phyloP scores from a whole-genome alignment of 2,797 vertebrate species.

The Phoxinus dragarum region DNA sequence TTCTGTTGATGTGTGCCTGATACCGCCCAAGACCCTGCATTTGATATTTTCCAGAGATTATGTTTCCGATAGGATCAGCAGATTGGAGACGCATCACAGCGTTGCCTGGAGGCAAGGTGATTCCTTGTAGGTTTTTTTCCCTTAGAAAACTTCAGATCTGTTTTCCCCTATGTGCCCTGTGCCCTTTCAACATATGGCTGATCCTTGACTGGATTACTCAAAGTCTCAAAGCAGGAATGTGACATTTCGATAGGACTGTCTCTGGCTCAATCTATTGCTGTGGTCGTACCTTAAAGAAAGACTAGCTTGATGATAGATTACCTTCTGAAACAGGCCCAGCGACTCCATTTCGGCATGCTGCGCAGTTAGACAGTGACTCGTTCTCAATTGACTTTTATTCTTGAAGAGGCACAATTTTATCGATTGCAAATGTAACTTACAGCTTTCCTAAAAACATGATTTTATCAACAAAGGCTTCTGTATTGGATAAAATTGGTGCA shows the following conservation, averaged over 20 bases:
- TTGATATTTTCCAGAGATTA: conserved; percentile 34
- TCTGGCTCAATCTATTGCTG: conserved; percentile 5
- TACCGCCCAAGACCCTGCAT: neutral
- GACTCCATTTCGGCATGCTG: neutral
- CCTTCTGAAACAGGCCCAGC: neutral
- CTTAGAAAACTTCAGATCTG: conserved; percentile 16
- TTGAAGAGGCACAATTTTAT: neutral
- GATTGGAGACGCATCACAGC: neutral
- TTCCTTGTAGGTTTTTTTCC: conserved; percentile 4
- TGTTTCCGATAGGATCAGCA: conserved; percentile 22
- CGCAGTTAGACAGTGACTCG: conserved; percentile 2
- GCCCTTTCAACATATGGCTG: conserved; percentile 39
- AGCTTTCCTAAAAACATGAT: conserved; percentile 1
- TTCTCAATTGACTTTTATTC: conserved; percentile 4
- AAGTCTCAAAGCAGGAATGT: conserved; percentile 28
- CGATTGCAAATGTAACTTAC: conserved; percentile 1
- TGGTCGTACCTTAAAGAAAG: conserved; percentile 35
- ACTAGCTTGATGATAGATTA: conserved; percentile 5
- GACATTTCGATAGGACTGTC: conserved; percentile 59
- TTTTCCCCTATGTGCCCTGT: conserved; percentile 13
- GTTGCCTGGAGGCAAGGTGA: neutral
- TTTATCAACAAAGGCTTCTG: conserved; percentile 4
- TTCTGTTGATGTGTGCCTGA: neutral
- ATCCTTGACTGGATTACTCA: conserved; percentile 30
- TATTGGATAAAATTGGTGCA: neutral